Evolutionary conservation across 2,797 vertebrate genomes (phyloP), one percentile per base, ranked within the genome.

Genomic region (Mus minutoides): DNA sequence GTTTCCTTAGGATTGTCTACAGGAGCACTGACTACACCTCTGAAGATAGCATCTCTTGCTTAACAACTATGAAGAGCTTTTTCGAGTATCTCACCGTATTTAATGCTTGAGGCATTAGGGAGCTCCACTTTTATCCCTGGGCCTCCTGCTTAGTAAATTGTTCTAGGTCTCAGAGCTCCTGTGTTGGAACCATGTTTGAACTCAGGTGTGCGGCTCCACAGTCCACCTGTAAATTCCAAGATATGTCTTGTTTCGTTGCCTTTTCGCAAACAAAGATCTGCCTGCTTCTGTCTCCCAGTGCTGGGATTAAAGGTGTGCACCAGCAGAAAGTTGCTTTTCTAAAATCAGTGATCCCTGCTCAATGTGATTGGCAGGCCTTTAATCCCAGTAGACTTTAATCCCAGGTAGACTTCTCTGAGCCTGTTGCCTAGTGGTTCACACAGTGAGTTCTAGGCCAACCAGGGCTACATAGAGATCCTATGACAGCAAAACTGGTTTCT

Each of bases 201-300:
- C 10, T 73, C 71, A 60, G 40, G 34, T 21, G 16, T 49, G 64
- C 49, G 64, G 71, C 34, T 85, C 37, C 37, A 94, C 77, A 89
- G 67, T 40, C 26, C 26, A 40, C 37, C 37, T 93, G 37, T 73
- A 26, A 91, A 73, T 95, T 40, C 85, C 16, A 67, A 77, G 54
- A 62, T 91, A 3, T 43, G 11, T 22, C 56, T 96, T 80, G 37
- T 92, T 94, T 90, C 29, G 71, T 62, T 77, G 79, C 21, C 10
- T 75, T 91, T 88, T 88, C 22, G 43, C 11, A 96, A 62, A 58
- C 26, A 64, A 86, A 82, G 87, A 89, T 75, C 62, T 34, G 31
- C 43, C 83, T 67, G 43, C 16, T 29, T 67, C 83, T n/a, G 43
- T 46, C 62, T 67, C 46, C 29, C 43, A n/a, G 31, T 24, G 19